phyloP scores from a whole-genome alignment of 1,140 invertebrate species.

The Formica exsecta region DNA sequence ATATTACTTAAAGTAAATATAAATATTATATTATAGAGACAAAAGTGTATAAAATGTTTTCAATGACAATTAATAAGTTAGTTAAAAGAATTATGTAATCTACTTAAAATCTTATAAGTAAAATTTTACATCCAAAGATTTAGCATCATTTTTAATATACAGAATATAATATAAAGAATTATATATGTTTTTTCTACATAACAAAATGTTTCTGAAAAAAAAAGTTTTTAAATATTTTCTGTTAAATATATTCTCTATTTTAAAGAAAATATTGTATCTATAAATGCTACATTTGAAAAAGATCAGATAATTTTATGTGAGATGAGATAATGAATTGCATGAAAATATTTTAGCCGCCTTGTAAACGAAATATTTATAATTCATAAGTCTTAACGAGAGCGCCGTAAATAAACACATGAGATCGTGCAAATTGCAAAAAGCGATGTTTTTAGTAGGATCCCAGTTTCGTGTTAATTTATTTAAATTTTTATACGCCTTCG shows the following conservation, averaged over 20 bases:
- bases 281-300: neutral
- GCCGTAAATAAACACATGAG: too few relatives aligned
- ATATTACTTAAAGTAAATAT: neutral
- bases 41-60: neutral
- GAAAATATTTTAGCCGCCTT: neutral
- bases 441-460: neutral
- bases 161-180: neutral
- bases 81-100: neutral
- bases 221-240: neutral
- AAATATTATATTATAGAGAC: neutral
- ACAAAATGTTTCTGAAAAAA: neutral
- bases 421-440: neutral
- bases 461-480: conserved; percentile 9
- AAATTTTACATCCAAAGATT: neutral
- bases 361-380: conserved; percentile 22
- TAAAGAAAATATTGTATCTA: neutral
- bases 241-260: conserved; percentile 9
- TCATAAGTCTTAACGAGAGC: conserved; percentile 15
- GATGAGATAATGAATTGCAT: neutral
- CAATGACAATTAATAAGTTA: neutral
- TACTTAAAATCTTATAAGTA: neutral
- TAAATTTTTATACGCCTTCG: neutral
- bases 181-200: neutral
- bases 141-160: neutral
- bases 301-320: conserved; percentile 9